Base-by-base conservation (phyloP, 2,797 vertebrate genomes). In the Nothura maculosa region DNA sequence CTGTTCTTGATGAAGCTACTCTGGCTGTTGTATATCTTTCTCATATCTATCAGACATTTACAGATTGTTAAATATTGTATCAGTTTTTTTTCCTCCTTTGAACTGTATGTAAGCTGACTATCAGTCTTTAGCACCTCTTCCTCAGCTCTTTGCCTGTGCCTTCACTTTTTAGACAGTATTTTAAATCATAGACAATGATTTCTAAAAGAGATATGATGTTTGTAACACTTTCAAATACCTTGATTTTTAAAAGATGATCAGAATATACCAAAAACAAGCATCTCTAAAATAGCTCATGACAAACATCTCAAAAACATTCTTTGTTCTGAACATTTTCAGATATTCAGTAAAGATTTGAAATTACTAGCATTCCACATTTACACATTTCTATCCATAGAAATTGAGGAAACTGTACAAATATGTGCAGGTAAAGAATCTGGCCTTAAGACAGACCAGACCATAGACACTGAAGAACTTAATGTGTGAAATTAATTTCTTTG, bases 201-300 rank as follows among this genome's bases (percentile, higher is more conserved):
- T 64, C 20, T 30, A 57, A 68, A 83, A 77, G 28, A 64, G 10
- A 42, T 9, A 24, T 24, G 18, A 78, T 78, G 58, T 73, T 70
- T 83, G 25, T 75, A 55, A 45, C 10, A 32, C 2, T 17, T 83
- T 83, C 20, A 85, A 93, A 74, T 34, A 85, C 30, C 9, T 68
- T 87, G 73, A 85, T 93, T 92, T 93, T 91, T 62, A 94, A 87
- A 81, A 10, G 16, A 85, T 57, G 4, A 34, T 94, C 40, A 80
- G 32, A 84, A 82, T 17, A 45, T 45, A 57, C 2, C 4, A 77
- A 78, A 82, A 0, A 0, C 2, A 48, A 1, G 1, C 32, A 25
- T 54, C 8, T 43, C 20, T 80, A 40, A 27, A 3, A 32, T 16
- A 27, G 52, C 34, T 62, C 27, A 32, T 21, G 4, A 34, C 16